Evolutionary conservation across 2,888 invertebrate genomes (phyloP).

Genomic region (Drosophila leonis): DNA sequence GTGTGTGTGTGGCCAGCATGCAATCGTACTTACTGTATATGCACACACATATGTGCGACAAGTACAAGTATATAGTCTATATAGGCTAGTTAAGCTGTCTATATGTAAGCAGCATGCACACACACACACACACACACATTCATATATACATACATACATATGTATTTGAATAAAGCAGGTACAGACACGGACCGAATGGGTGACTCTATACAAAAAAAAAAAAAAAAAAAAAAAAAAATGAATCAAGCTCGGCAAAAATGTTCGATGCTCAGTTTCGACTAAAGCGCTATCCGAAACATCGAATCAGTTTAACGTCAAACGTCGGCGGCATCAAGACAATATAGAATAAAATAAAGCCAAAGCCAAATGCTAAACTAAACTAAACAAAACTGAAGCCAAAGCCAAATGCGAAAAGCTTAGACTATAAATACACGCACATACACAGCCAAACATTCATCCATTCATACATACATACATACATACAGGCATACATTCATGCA

Average conservation of each 20-base stretch:
- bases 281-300: conserved; percentile 75
- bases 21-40: conserved; percentile 42
- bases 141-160: conserved; percentile 7
- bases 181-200: conserved; percentile 38
- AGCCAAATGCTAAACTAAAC: conserved; percentile 31
- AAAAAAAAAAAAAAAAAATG: neutral
- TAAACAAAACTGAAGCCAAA: conserved; percentile 18
- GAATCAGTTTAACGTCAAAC: conserved; percentile 82
- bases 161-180: conserved; percentile 13
- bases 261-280: conserved; percentile 75
- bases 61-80: conserved; percentile 47
- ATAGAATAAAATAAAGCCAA: conserved; percentile 50
- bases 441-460: conserved; percentile 13
- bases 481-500: conserved; percentile 12
- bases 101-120: conserved; percentile 6
- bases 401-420: conserved; percentile 25
- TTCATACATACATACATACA: neutral
- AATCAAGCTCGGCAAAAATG: conserved; percentile 58
- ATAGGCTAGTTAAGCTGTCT: conserved; percentile 65
- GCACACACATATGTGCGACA: conserved; percentile 26
- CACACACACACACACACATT: neutral
- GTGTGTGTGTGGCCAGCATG: conserved; percentile 47
- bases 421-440: conserved; percentile 39
- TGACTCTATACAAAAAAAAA: conserved; percentile 42
- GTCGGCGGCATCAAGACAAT: conserved; percentile 82